Percentiles rank a stretch among this genome's conserved stretches.
phyloP scores from a whole-genome alignment of 2,888 invertebrate genomes.

The Heliconius cydno region DNA sequence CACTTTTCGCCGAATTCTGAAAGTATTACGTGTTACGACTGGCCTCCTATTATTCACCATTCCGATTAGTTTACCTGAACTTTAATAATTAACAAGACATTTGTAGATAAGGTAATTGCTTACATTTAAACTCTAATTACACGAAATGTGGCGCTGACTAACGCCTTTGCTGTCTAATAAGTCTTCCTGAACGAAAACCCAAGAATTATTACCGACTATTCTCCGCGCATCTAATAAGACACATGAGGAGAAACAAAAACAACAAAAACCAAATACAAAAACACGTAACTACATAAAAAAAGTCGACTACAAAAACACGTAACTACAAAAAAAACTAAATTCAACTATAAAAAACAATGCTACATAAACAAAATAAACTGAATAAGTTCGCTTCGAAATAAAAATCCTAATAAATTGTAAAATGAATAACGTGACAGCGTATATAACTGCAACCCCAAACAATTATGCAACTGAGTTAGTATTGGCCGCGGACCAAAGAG shows the following conservation, averaged over 20 bases:
- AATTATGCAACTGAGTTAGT: slow-evolving; percentile 33
- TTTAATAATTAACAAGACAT: background rate
- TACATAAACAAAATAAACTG: slow-evolving; percentile 7
- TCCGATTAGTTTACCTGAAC: background rate
- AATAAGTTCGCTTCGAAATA: background rate
- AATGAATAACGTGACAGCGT: slow-evolving; percentile 29
- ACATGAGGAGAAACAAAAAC: background rate
- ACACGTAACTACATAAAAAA: background rate
- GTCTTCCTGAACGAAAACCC: background rate
- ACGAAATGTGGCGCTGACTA: background rate
- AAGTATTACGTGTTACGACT: too few relatives aligned
- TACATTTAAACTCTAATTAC: background rate
- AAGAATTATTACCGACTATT: background rate
- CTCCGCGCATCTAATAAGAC: background rate
- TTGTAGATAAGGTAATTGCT: background rate
- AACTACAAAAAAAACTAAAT: background rate
- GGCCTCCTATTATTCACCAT: background rate
- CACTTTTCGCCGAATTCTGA: too few relatives aligned
- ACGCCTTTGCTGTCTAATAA: background rate
- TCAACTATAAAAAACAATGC: background rate
- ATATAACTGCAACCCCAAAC: slow-evolving; percentile 25
- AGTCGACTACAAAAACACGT: background rate
- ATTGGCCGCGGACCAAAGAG: slow-evolving; percentile 19
- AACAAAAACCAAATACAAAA: background rate
- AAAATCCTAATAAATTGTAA: slow-evolving; percentile 25